Percentiles rank a stretch among this genome's conserved stretches.
These are phyloP conservation scores for Nymphicus hollandicus DNA, from an alignment of 2,113 vertebrate species.

Conservation along the genomic window DNA sequence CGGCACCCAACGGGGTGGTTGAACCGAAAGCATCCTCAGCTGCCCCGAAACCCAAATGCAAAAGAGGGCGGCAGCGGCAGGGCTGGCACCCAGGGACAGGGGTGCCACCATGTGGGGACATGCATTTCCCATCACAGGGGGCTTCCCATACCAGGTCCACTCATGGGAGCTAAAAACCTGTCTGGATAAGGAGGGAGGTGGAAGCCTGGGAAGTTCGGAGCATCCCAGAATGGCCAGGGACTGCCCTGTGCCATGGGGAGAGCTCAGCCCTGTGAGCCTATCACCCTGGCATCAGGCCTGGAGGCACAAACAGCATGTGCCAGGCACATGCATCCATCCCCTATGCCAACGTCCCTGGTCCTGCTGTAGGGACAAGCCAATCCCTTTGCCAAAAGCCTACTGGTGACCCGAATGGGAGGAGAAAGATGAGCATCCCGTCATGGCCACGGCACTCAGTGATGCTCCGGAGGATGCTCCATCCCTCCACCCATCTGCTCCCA, in stretches of 20 bases:
- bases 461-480: neutral
- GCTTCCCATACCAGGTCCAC: accelerated
- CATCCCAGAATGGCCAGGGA: neutral
- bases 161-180: accelerated
- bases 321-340: accelerated
- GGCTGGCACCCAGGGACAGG: neutral
- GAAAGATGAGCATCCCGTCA: neutral
- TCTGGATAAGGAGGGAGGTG: neutral
- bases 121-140: accelerated
- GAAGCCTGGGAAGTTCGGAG: accelerated
- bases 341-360: accelerated
- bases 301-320: accelerated
- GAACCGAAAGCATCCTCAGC: neutral
- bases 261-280: accelerated
- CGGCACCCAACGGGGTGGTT: accelerated
- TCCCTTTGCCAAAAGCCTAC: neutral
- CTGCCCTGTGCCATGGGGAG: accelerated
- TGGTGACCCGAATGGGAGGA: accelerated
- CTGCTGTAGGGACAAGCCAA: neutral
- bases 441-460: accelerated
- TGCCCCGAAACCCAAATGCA: neutral
- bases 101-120: neutral
- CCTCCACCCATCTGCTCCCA: accelerated
- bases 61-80: neutral
- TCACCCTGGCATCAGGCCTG: neutral